phyloP scores from a whole-genome alignment of 2,797 vertebrate genomes.

The Leucoraja ocellata region DNA sequence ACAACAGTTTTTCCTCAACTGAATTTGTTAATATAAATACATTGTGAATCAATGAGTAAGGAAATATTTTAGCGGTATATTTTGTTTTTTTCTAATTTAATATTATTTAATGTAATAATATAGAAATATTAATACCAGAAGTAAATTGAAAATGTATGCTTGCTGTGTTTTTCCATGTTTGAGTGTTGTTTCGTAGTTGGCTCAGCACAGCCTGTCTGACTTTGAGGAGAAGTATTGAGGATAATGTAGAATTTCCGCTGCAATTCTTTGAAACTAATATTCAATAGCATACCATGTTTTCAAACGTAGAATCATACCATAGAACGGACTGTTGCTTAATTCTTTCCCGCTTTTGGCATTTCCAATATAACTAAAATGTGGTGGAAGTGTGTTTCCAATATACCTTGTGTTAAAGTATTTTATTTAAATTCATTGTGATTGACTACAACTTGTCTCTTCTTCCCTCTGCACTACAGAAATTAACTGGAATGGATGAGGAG shows the following conservation, averaged over 20 bases:
- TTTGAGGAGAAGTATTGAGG: not conserved
- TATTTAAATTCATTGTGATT: not conserved
- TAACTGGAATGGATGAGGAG: not conserved
- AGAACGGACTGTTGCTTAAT: not conserved
- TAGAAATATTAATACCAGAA: not conserved
- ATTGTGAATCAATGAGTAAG: not conserved
- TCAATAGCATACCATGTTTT: not conserved
- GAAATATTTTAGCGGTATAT: not conserved
- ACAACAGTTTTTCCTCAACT: not conserved
- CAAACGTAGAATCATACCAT: not conserved
- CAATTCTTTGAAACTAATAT: not conserved
- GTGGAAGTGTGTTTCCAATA: not conserved
- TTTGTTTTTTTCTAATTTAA: conserved; percentile 12
- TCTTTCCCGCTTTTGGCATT: not conserved
- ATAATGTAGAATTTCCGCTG: not conserved
- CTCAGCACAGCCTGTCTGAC: not conserved
- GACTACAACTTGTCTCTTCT: not conserved
- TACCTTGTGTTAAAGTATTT: not conserved
- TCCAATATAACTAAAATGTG: not conserved
- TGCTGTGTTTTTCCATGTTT: not conserved
- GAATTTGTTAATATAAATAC: not conserved
- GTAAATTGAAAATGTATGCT: not conserved
- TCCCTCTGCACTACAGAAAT: not conserved
- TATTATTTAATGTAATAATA: not conserved
- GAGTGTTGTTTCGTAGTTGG: not conserved